Percentiles rank a stretch among this genome's conserved stretches.
phyloP scores from a whole-genome alignment of 2,797 vertebrate species.

The Chrosomus eos region DNA sequence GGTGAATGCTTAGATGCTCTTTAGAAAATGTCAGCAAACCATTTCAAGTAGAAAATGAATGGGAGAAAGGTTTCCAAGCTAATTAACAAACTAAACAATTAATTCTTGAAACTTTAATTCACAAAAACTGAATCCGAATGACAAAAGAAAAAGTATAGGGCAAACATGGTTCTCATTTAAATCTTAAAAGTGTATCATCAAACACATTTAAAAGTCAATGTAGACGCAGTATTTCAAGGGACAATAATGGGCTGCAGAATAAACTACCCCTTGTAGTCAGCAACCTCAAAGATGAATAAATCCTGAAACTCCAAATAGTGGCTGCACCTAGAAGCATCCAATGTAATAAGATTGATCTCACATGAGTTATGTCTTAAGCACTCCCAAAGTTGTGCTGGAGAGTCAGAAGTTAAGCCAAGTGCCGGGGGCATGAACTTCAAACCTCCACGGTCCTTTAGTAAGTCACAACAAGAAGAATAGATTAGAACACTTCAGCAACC shows the following conservation, averaged over 20 bases:
- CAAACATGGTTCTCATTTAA: slow-evolving; percentile 23
- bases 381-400: slow-evolving; percentile 51
- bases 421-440: slow-evolving; percentile 31
- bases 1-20: neutral
- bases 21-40: slow-evolving; percentile 39
- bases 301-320: slow-evolving; percentile 47
- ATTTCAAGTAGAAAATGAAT: slow-evolving; percentile 12
- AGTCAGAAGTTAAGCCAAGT: slow-evolving; percentile 46
- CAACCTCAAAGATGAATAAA: slow-evolving; percentile 54
- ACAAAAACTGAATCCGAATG: neutral
- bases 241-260: slow-evolving; percentile 46
- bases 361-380: slow-evolving; percentile 50
- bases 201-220: slow-evolving; percentile 49
- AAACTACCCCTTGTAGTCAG: slow-evolving; percentile 32
- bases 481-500: slow-evolving; percentile 27
- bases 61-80: neutral
- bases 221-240: slow-evolving; percentile 50
- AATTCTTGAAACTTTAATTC: slow-evolving; percentile 1
- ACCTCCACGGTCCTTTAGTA: slow-evolving; percentile 32
- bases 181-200: slow-evolving; percentile 3
- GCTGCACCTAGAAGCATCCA: slow-evolving; percentile 43
- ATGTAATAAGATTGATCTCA: slow-evolving; percentile 58
- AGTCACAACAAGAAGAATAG: slow-evolving; percentile 22
- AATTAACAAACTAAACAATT: slow-evolving; percentile 1
- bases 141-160: neutral